Conservation (phyloP, 2,797 vertebrate species). For the Sandelia bainsii region DNA sequence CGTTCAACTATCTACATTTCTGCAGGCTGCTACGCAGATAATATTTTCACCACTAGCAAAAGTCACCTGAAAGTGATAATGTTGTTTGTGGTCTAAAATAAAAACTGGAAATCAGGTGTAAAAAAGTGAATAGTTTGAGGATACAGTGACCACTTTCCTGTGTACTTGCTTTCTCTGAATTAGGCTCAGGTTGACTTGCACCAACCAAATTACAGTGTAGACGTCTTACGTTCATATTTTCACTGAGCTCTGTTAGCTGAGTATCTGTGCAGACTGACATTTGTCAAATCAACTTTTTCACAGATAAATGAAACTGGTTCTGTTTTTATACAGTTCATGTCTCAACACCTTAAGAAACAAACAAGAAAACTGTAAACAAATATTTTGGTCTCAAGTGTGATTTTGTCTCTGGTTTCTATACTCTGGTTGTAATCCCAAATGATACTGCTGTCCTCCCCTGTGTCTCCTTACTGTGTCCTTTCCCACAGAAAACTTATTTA, state of each 20-base stretch:
- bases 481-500: constrained; percentile 45
- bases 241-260: not conserved
- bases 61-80: not conserved
- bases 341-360: not conserved
- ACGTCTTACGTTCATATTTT: not conserved
- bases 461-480: constrained; percentile 39
- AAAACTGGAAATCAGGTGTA: not conserved
- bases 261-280: not conserved
- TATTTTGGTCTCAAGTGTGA: constrained; percentile 1
- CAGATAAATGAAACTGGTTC: not conserved
- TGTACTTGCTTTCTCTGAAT: not conserved
- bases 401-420: not conserved
- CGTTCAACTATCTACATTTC: not conserved
- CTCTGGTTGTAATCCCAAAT: constrained; percentile 21
- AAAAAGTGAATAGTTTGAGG: not conserved
- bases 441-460: constrained; percentile 25
- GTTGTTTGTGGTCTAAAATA: not conserved
- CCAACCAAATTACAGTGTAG: not conserved
- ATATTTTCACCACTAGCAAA: not conserved
- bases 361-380: constrained; percentile 11
- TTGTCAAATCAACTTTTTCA: not conserved
- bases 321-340: not conserved
- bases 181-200: not conserved
- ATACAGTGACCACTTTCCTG: constrained; percentile 3
- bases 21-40: not conserved